Base-by-base conservation (phyloP, 1,140 invertebrate genomes). In the Drosophila paulistorum region DNA sequence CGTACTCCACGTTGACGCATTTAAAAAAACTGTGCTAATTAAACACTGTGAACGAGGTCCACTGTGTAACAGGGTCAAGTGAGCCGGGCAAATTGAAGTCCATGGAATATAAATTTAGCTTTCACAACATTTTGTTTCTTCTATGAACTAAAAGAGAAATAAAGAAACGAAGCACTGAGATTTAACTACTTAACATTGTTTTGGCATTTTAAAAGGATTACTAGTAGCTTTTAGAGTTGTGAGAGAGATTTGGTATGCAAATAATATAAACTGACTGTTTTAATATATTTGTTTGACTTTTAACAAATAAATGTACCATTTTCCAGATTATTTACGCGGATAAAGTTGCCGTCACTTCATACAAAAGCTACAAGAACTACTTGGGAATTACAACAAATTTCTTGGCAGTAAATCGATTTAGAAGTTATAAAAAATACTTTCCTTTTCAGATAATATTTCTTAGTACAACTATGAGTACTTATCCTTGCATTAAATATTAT, bases 41-140 rank as follows among this genome's bases (percentile, higher is more conserved):
- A 58, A 74, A 73, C 60, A 62, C 63, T 41, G 63, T 48, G 58
- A 58, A 26, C 39, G 55, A 4, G 35, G 45, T 26, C 41, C 62
- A 5, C 35, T 11, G 35, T 39, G 57, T 45, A 74, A 74, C 33
- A 65, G 72, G 72, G 62, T 74, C 72, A 74, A 74, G 63, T 74
- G 72, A 39, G 67, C 23, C 62, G 65, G 17, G 45, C 45, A 51
- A 51, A 51, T 51, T 51, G 45, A 51, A 51, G 45, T 48, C 45
- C 45, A 48, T 48, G 45, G 45, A 51, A 51, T 51, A 11, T 9
- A 23, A 51, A 51, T 51, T 51, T 51, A 23, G 17, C 2, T 11
- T 20, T 20, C 17, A 23, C 9, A 51, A 20, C 45, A 48, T 20
- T 17, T 3, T 30, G 6, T 17, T 39, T 17, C 10, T 48, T 48